Conservation (phyloP, 1,140 invertebrate species). For the Hermetia illucens region DNA sequence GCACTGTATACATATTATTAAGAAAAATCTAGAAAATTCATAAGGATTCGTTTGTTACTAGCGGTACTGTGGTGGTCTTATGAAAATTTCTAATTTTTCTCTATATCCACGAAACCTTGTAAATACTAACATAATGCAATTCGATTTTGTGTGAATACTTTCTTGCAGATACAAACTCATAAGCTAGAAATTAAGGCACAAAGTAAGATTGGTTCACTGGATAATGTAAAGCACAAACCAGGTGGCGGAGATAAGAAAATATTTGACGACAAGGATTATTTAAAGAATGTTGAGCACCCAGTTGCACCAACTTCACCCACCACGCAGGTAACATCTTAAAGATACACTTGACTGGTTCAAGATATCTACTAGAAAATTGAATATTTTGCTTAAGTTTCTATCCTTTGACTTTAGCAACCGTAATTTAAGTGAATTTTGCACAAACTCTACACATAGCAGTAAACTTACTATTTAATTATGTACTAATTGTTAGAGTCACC, state of each 20-base stretch:
- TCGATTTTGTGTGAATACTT: conserved; percentile 4
- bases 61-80: not conserved
- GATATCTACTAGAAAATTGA: too few species aligned
- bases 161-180: conserved; percentile 69
- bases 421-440: too few species aligned
- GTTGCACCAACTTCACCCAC: conserved; percentile 28
- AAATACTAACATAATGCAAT: conserved; percentile 1
- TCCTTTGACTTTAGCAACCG: too few species aligned
- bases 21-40: too few species aligned
- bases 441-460: too few species aligned
- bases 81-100: not conserved
- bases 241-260: conserved; percentile 88
- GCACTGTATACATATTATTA: too few species aligned
- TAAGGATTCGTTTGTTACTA: too few species aligned
- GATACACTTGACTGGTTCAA: too few species aligned
- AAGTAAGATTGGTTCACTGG: conserved; percentile 80
- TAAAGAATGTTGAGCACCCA: conserved; percentile 42
- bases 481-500: too few species aligned
- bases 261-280: conserved; percentile 88
- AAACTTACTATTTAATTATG: too few species aligned
- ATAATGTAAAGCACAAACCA: conserved; percentile 86
- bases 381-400: too few species aligned
- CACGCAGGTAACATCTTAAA: conserved; percentile 30
- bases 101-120: not conserved
- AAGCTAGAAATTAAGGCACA: conserved; percentile 74